These are phyloP conservation scores for Scaptomyza caliginosa DNA, from an alignment of 2,888 invertebrate species.

Conservation along the genomic window DNA sequence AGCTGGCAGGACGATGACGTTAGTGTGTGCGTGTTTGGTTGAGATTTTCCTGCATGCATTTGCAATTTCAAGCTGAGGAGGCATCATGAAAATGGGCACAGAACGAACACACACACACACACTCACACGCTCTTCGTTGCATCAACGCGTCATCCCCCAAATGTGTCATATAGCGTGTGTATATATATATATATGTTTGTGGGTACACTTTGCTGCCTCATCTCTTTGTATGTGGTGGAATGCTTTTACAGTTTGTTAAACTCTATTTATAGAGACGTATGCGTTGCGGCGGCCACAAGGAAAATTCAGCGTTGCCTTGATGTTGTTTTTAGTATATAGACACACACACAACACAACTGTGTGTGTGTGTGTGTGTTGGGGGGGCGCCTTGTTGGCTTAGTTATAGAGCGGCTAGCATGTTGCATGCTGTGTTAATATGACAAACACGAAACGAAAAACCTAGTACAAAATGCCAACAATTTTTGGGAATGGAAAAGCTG, in stretches of 20 bases:
- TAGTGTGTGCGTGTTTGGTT: conserved; percentile 39
- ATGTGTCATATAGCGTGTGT: conserved; percentile 24
- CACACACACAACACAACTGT: conserved; percentile 5
- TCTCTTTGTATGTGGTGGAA: conserved; percentile 75
- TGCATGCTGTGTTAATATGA: conserved; percentile 61
- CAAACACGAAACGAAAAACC: conserved; percentile 61
- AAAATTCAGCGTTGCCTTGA: conserved; percentile 55
- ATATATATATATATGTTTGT: conserved; percentile 34
- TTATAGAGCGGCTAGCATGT: conserved; percentile 35
- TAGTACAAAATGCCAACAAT: conserved; percentile 28
- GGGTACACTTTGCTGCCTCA: conserved; percentile 33
- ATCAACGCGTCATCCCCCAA: conserved; percentile 62
- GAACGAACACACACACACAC: conserved; percentile 20
- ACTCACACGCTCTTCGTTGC: conserved; percentile 33
- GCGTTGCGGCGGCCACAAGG: conserved; percentile 66
- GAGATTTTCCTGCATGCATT: conserved; percentile 57
- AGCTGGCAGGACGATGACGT: conserved; percentile 68
- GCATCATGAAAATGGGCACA: conserved; percentile 48
- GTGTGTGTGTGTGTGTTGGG: conserved; percentile 37
- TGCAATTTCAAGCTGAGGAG: conserved; percentile 18
- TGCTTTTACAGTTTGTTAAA: conserved; percentile 78
- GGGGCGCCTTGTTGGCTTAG: conserved; percentile 73
- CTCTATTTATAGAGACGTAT: conserved; percentile 75
- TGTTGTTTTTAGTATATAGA: conserved; percentile 35
- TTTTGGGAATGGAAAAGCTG: conserved; percentile 43